Evolutionary conservation across 2,113 vertebrate genomes (phyloP), one percentile per base, ranked within the genome.

Genomic region (Tautogolabrus adspersus): DNA sequence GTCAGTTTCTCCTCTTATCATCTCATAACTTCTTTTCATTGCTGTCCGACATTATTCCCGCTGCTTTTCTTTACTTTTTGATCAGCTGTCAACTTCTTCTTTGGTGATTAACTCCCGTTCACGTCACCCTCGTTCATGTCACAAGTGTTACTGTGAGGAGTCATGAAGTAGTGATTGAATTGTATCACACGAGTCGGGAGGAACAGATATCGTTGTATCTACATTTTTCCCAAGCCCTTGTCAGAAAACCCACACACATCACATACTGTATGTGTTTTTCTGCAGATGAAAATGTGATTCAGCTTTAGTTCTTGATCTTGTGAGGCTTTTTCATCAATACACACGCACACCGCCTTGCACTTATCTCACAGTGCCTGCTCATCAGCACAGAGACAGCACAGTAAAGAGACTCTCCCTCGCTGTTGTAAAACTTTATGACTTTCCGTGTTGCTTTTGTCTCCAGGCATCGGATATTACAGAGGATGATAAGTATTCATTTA

Each of bases 341-440:
- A 26, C 59, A 37, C 40, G 68, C 83, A 37, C 70, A 62, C 73
- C 65, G 0, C 70, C 56, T 77, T 82, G 84, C 79, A 85, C 84
- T 91, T 77, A 84, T 77, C 30, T 23, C 82, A 66, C 81, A 78
- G 30, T 75, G 61, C 67, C 83, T 79, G 84, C 86, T 88, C 90
- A 89, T 92, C 88, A 87, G 85, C 76, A 65, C 85, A 46, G 66
- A 88, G 79, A 72, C 77, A 65, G 66, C 72, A 75, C 87, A 87
- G 84, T 91, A 91, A 93, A 92, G 91, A 93, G 91, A 89, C 89
- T 89, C 86, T 90, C 88, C 90, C 81, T 75, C 30, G 66, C 88
- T 86, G 86, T 90, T 79, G 90, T 93, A 91, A 93, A 93, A 92
- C 80, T 89, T 92, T 90, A 93, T 26, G 89, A 85, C 92, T 91